Percentiles rank a stretch among this genome's conserved stretches.
Evolutionary conservation across 2,888 invertebrate species (phyloP).

Genomic region (Dasypogon diadema): DNA sequence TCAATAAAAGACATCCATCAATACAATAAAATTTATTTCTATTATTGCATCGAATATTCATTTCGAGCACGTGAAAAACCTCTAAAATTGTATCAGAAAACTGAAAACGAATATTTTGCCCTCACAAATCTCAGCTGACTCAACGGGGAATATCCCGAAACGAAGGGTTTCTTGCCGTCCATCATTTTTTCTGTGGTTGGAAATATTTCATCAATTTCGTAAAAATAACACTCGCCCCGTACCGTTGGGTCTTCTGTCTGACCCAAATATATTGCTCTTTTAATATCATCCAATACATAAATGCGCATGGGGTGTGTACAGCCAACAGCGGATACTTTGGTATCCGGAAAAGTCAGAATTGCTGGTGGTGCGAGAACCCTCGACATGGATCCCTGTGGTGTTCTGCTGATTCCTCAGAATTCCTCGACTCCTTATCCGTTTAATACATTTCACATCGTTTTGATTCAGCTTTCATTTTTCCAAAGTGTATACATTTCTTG

Average conservation of each 20-base stretch:
- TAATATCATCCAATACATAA: constrained; percentile 46
- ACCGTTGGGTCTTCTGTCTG: neutral
- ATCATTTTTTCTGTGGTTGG: constrained; percentile 38
- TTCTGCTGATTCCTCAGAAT: constrained; percentile 49
- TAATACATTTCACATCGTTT: constrained; percentile 50
- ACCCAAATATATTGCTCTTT: constrained; percentile 51
- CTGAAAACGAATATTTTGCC: neutral
- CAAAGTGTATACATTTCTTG: constrained; percentile 41
- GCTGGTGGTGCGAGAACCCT: constrained; percentile 22
- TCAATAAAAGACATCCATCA: too few species aligned
- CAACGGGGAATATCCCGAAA: constrained; percentile 35
- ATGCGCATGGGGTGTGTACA: constrained; percentile 30
- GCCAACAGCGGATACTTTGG: constrained; percentile 1
- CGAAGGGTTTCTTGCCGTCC: constrained; percentile 44
- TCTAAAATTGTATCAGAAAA: too few species aligned
- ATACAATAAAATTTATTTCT: too few species aligned
- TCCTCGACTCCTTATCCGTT: constrained; percentile 44
- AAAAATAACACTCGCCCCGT: constrained; percentile 40
- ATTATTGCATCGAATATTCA: too few species aligned
- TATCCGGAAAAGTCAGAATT: constrained; percentile 23
- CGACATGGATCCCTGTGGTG: constrained; percentile 21
- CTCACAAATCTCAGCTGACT: constrained; percentile 48
- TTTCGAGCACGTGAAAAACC: too few species aligned
- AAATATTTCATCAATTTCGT: constrained; percentile 51
- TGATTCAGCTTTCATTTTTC: constrained; percentile 24